Evolutionary conservation across 2,797 vertebrate genomes (phyloP).

Genomic region (Potorous gilbertii): DNA sequence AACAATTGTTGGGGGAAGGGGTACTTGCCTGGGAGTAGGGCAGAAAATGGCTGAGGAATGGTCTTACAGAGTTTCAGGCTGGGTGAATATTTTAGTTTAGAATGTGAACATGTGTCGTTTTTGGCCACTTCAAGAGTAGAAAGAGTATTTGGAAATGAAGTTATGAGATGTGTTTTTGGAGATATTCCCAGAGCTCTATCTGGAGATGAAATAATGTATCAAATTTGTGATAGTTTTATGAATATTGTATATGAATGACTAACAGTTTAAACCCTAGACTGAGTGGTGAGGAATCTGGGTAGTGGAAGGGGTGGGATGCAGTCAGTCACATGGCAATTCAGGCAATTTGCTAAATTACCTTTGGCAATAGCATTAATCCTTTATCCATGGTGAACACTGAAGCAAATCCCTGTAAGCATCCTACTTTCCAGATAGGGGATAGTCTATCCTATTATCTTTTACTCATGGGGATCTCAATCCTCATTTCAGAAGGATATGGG

Average conservation of each 20-base stretch:
- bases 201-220: neutral
- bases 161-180: neutral
- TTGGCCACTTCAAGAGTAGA: too few species aligned
- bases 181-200: neutral
- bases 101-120: too few species aligned
- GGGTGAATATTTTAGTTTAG: neutral
- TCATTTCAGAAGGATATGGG: neutral
- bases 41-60: neutral
- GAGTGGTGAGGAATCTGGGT: neutral
- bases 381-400: neutral
- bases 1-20: neutral
- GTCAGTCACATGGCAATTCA: neutral
- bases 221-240: neutral
- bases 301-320: neutral
- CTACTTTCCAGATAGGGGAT: neutral
- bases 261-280: neutral
- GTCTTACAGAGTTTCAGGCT: neutral
- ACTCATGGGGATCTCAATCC: neutral
- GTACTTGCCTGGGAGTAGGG: neutral
- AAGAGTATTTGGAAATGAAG: too few species aligned
- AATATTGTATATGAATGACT: neutral
- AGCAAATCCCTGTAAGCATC: too few species aligned
- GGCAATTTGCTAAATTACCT: neutral
- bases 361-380: neutral
- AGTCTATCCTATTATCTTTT: neutral